These are phyloP conservation scores for Brachionus calyciflorus DNA, from an alignment of 1,140 invertebrate species.

Conservation along the genomic window DNA sequence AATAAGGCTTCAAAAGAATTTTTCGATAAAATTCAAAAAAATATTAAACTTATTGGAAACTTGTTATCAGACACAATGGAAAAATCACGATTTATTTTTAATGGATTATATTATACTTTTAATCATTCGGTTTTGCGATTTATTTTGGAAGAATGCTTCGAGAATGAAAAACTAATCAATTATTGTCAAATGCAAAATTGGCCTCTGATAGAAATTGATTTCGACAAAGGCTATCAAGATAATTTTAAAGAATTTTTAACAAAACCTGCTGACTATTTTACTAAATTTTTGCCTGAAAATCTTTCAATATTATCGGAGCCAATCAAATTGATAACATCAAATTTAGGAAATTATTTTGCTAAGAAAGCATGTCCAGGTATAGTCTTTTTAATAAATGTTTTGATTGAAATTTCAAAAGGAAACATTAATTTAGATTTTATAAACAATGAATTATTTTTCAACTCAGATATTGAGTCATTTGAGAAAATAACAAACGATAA, in stretches of 20 bases:
- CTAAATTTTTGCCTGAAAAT: not conserved
- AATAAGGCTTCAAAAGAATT: not conserved
- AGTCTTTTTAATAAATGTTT: not conserved
- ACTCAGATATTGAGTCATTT: not conserved
- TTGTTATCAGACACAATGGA: not conserved
- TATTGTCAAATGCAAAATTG: not conserved
- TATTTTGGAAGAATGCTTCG: not conserved
- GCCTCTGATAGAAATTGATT: not conserved
- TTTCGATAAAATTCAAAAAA: not conserved
- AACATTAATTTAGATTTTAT: not conserved
- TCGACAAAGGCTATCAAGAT: not conserved
- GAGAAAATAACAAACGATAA: not conserved
- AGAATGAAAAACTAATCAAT: not conserved
- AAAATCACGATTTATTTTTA: not conserved
- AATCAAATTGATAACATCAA: not conserved
- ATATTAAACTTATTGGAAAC: not conserved
- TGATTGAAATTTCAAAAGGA: not conserved
- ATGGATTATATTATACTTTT: not conserved
- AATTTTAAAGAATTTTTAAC: not conserved
- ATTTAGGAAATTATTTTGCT: not conserved
- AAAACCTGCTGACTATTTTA: not conserved
- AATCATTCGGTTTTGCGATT: not conserved
- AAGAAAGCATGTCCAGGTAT: not conserved
- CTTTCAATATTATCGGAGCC: not conserved
- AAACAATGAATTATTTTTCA: not conserved